Evolutionary conservation across 2,113 vertebrate genomes (phyloP).

Genomic region (Uropsilus gracilis): DNA sequence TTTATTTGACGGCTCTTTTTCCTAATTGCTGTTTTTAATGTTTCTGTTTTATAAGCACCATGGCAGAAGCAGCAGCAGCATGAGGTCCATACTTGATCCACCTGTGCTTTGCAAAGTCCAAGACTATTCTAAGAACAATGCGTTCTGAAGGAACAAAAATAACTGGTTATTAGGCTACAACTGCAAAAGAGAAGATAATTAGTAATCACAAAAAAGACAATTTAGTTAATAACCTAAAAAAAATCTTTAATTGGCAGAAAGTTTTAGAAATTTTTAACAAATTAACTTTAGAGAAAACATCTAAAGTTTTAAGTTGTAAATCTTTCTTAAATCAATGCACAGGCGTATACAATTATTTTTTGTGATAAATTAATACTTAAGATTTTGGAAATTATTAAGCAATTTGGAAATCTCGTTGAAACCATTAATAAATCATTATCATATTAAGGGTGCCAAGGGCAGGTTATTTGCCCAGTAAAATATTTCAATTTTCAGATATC

Average conservation of each 20-base stretch:
- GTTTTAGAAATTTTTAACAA: neutral
- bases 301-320: slow-evolving; percentile 30
- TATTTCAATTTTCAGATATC: neutral
- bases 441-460: neutral
- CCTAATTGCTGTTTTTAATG: slow-evolving; percentile 47
- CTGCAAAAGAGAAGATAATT: slow-evolving; percentile 61
- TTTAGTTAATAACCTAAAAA: slow-evolving; percentile 42
- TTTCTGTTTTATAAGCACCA: slow-evolving; percentile 53
- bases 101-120: slow-evolving; percentile 67
- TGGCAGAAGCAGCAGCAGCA: slow-evolving; percentile 72
- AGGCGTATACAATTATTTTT: neutral
- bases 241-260: slow-evolving; percentile 34
- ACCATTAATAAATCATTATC: neutral
- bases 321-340: neutral
- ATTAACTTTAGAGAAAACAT: slow-evolving; percentile 41
- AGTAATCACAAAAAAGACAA: slow-evolving; percentile 8
- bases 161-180: slow-evolving; percentile 35
- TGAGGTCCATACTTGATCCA: slow-evolving; percentile 67
- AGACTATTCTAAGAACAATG: slow-evolving; percentile 60
- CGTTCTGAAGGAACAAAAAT: slow-evolving; percentile 59
- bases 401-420: neutral
- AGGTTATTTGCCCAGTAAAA: neutral
- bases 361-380: neutral
- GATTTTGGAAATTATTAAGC: neutral
- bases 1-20: slow-evolving; percentile 39